A percentile compares a stretch with the other conserved stretches of the same genome.
phyloP scores from a whole-genome alignment of 2,888 invertebrate genomes.

The Torymus auratus region DNA sequence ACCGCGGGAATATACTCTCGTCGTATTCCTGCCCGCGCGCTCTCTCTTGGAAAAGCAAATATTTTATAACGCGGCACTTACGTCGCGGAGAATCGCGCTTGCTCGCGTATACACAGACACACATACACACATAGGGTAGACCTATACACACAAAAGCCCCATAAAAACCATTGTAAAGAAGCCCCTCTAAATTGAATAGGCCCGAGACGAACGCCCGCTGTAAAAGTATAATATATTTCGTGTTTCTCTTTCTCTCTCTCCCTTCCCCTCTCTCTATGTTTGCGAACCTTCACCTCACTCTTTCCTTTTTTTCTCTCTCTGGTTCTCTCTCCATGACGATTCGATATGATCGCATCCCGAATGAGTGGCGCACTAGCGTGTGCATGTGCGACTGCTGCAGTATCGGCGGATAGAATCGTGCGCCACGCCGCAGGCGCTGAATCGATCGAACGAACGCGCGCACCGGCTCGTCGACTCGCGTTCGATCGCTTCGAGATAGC shows the following conservation, averaged over 20 bases:
- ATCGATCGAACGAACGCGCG: neutral
- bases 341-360: constrained; percentile 35
- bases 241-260: neutral
- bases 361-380: neutral
- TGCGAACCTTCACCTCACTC: neutral
- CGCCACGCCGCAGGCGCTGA: constrained; percentile 8
- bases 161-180: constrained; percentile 38
- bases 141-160: constrained; percentile 20
- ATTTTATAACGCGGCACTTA: constrained; percentile 37
- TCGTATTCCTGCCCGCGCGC: neutral
- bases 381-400: neutral
- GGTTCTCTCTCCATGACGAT: constrained; percentile 23
- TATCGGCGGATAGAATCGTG: neutral
- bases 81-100: neutral
- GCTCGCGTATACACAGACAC: too few species aligned
- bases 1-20: neutral
- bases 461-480: too few species aligned
- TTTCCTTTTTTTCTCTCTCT: neutral
- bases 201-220: constrained; percentile 16
- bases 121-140: too few species aligned
- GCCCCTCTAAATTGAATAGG: constrained; percentile 45
- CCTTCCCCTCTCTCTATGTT: constrained; percentile 8
- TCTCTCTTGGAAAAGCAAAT: constrained; percentile 25
- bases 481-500: too few species aligned
- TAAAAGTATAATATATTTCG: constrained; percentile 12